Conservation (phyloP, 2,113 vertebrate genomes). For the Hippocampus guttulatus region DNA sequence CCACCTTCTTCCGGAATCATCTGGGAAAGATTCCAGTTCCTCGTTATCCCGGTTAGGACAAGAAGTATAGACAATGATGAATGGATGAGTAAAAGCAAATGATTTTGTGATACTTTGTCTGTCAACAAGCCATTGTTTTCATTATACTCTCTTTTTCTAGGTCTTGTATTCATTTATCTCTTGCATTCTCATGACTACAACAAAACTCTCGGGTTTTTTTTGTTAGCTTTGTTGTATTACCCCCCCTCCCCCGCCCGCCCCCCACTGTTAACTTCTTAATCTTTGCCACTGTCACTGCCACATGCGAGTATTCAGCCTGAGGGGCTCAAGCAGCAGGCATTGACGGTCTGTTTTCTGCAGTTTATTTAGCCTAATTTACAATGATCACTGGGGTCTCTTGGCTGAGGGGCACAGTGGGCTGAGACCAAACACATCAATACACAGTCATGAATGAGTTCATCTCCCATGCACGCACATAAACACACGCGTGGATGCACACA, state of each 20-base stretch:
- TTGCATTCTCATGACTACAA: slow-evolving; percentile 38
- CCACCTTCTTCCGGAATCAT: not conserved
- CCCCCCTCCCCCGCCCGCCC: too few relatives aligned
- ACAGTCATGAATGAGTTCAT: slow-evolving; percentile 14
- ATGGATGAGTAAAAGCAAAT: slow-evolving; percentile 3
- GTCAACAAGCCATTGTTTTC: slow-evolving; percentile 26
- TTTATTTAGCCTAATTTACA: slow-evolving; percentile 48
- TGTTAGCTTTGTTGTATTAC: slow-evolving; percentile 23
- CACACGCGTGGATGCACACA: not conserved
- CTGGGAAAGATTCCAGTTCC: not conserved
- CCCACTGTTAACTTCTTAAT: slow-evolving; percentile 24
- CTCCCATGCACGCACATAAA: not conserved
- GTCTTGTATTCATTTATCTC: slow-evolving; percentile 30
- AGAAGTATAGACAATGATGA: not conserved
- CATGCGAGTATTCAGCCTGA: slow-evolving; percentile 38
- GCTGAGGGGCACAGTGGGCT: slow-evolving; percentile 14
- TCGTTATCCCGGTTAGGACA: not conserved
- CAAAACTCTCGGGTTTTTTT: slow-evolving; percentile 38
- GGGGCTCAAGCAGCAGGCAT: slow-evolving; percentile 23
- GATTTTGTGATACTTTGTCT: slow-evolving; percentile 5
- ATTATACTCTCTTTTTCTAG: slow-evolving; percentile 7
- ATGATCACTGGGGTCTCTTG: slow-evolving; percentile 23
- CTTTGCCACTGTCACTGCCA: slow-evolving; percentile 31
- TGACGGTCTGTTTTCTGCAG: slow-evolving; percentile 26
- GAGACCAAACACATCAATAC: slow-evolving; percentile 26